These are phyloP conservation scores for Gryllus bimaculatus DNA, from an alignment of 1,140 invertebrate genomes.

Conservation along the genomic window DNA sequence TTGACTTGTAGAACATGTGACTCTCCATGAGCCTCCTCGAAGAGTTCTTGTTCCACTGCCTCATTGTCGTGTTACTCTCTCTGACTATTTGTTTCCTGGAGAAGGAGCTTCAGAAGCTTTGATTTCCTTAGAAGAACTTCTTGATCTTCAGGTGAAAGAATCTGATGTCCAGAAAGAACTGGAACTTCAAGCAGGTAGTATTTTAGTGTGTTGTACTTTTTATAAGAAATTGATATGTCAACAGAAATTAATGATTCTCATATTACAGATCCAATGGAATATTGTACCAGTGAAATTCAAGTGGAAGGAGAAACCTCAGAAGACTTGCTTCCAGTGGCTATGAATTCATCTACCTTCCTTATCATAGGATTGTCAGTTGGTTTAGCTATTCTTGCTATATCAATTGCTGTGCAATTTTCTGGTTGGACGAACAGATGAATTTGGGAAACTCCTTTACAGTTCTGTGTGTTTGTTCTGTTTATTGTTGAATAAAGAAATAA, in stretches of 20 bases:
- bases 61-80: slow-evolving; percentile 54
- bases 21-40: slow-evolving; percentile 67
- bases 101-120: slow-evolving; percentile 65
- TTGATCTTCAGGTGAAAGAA: slow-evolving; percentile 59
- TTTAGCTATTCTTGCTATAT: slow-evolving; percentile 45
- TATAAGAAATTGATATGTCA: slow-evolving; percentile 16
- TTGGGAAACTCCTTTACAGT: background rate
- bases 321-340: slow-evolving; percentile 36
- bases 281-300: slow-evolving; percentile 41
- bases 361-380: slow-evolving; percentile 44
- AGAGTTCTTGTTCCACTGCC: slow-evolving; percentile 60
- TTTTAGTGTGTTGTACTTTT: slow-evolving; percentile 9
- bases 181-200: slow-evolving; percentile 33
- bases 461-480: background rate
- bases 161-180: slow-evolving; percentile 53
- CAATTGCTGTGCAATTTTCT: slow-evolving; percentile 44
- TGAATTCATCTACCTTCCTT: slow-evolving; percentile 41
- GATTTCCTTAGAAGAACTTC: slow-evolving; percentile 58
- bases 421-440: slow-evolving; percentile 23
- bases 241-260: slow-evolving; percentile 15
- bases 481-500: background rate
- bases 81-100: slow-evolving; percentile 76
- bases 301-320: slow-evolving; percentile 41
- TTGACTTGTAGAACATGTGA: slow-evolving; percentile 12
- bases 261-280: slow-evolving; percentile 50